These are phyloP conservation scores for Cheilosia scutellata DNA, from an alignment of 2,888 invertebrate genomes.

Conservation along the genomic window DNA sequence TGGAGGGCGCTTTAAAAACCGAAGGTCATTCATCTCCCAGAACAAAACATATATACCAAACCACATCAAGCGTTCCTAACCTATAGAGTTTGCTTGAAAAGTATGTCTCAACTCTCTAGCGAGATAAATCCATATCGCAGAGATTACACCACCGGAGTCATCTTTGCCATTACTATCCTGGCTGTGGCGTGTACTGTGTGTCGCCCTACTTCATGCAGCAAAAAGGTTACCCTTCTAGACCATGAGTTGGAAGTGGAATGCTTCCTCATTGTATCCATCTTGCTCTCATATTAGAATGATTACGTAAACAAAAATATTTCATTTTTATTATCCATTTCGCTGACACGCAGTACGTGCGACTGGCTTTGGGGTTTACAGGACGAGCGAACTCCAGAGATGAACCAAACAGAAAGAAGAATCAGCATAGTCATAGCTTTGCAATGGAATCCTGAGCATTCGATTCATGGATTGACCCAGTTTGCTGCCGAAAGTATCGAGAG, in stretches of 20 bases:
- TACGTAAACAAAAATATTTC: conserved; percentile 76
- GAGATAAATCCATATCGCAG: conserved; percentile 71
- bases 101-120: conserved; percentile 55
- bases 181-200: neutral
- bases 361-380: conserved; percentile 5
- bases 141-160: conserved; percentile 70
- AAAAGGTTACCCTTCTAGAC: conserved; percentile 6
- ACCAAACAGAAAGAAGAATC: conserved; percentile 23
- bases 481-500: conserved; percentile 20
- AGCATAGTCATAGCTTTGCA: conserved; percentile 13
- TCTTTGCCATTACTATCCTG: conserved; percentile 18
- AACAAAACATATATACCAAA: neutral
- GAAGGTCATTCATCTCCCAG: conserved; percentile 48
- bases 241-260: conserved; percentile 27
- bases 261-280: conserved; percentile 57
- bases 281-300: conserved; percentile 68
- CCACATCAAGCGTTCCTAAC: conserved; percentile 31
- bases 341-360: conserved; percentile 72
- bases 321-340: conserved; percentile 75
- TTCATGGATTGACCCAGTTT: conserved; percentile 69
- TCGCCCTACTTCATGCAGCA: conserved; percentile 10
- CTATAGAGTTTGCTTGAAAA: conserved; percentile 16
- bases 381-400: conserved; percentile 32
- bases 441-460: conserved; percentile 44
- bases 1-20: conserved; percentile 20